Conservation (phyloP, 2,113 vertebrate species). For the Macrotus californicus region DNA sequence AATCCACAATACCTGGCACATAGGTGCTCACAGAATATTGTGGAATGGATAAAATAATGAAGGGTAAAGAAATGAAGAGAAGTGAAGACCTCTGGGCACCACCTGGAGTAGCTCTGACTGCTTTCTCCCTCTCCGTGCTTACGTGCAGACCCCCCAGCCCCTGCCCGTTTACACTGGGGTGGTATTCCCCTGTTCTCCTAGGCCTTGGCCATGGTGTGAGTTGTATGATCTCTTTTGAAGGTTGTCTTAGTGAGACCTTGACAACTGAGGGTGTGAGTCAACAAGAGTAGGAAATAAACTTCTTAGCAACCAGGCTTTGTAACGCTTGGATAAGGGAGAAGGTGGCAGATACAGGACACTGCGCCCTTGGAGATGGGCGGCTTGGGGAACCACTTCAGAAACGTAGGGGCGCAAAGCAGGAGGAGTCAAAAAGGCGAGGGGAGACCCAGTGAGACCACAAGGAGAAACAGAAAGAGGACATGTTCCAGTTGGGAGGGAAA, state of each 20-base stretch:
- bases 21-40: neutral
- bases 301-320: neutral
- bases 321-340: neutral
- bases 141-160: neutral
- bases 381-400: neutral
- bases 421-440: neutral
- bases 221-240: neutral
- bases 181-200: neutral
- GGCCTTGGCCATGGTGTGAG: neutral
- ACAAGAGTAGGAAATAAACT: neutral
- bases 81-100: neutral
- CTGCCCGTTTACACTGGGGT: neutral
- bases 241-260: neutral
- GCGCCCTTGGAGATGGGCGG: neutral
- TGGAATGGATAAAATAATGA: neutral
- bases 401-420: neutral
- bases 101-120: neutral
- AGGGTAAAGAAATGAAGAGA: neutral
- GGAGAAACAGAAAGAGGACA: neutral
- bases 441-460: neutral
- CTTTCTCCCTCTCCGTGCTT: neutral
- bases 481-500: neutral
- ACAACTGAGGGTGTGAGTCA: neutral
- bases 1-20: neutral
- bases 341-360: neutral